phyloP scores from a whole-genome alignment of 1,140 invertebrate species.

The Pogonognathellus flavescens region DNA sequence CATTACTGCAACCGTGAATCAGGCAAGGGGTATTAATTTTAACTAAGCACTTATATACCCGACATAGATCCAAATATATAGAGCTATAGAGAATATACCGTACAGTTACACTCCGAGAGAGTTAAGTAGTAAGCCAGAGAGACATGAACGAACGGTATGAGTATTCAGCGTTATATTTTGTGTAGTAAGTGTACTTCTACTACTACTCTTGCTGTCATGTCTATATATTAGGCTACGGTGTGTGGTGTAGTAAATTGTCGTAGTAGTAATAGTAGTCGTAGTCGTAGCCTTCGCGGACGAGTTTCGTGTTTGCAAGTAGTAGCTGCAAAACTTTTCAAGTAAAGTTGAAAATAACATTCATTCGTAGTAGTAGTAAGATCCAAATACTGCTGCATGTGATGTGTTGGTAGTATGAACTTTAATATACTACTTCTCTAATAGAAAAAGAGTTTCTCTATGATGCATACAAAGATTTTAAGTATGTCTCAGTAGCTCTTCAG shows the following conservation, averaged over 20 bases:
- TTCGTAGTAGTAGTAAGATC: not conserved
- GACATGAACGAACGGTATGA: not conserved
- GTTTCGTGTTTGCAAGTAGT: not conserved
- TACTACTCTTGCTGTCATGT: not conserved
- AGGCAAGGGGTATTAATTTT: no score
- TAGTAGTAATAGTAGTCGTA: constrained; percentile 8
- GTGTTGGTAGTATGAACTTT: not conserved
- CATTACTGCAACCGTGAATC: no score
- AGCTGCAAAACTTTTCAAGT: not conserved
- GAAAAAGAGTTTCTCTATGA: not conserved
- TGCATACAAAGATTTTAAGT: no score
- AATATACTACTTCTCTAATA: not conserved
- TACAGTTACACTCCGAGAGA: no score
- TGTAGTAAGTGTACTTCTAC: not conserved
- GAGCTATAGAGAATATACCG: no score
- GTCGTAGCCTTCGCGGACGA: not conserved
- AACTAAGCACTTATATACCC: no score
- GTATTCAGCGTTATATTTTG: not conserved
- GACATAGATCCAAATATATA: no score
- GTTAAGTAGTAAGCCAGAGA: no score
- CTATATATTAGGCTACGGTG: not conserved
- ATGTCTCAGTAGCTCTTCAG: no score
- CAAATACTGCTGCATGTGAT: not conserved
- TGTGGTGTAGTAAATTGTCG: not conserved
- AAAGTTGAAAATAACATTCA: constrained; percentile 33